phyloP scores from a whole-genome alignment of 2,113 vertebrate species.

The Erythrolamprus reginae region DNA sequence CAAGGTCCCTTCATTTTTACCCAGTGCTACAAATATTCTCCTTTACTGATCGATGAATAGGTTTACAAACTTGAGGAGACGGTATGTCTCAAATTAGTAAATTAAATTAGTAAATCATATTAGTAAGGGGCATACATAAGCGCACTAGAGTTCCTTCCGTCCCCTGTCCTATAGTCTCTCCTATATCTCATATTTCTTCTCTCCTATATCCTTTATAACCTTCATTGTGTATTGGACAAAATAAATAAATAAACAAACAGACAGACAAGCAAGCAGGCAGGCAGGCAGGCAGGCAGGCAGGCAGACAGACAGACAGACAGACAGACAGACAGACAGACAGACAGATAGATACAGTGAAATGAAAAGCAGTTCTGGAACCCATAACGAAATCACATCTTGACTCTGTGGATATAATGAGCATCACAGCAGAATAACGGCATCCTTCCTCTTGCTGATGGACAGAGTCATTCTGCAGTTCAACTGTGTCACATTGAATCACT shows the following conservation, averaged over 20 bases:
- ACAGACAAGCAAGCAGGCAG: no score
- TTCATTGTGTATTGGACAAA: no score
- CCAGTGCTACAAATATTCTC: not conserved
- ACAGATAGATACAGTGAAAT: not conserved
- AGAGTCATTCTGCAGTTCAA: not conserved
- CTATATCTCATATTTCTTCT: no score
- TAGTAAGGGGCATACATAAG: no score
- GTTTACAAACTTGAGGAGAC: not conserved
- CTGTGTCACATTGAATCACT: not conserved
- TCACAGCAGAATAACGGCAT: not conserved
- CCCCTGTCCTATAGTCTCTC: no score
- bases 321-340: no score
- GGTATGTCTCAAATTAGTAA: not conserved
- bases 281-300: no score
- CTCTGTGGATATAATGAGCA: not conserved
- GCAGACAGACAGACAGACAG: no score
- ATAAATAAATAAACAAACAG: no score
- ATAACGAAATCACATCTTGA: not conserved
- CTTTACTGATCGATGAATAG: not conserved
- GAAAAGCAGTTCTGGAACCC: not conserved
- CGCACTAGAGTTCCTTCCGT: no score
- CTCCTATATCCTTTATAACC: no score
- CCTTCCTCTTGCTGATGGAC: not conserved
- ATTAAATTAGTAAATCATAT: no score
- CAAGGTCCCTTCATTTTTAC: not conserved